phyloP scores from a whole-genome alignment of 2,888 invertebrate species.

The Morinoia aosen region DNA sequence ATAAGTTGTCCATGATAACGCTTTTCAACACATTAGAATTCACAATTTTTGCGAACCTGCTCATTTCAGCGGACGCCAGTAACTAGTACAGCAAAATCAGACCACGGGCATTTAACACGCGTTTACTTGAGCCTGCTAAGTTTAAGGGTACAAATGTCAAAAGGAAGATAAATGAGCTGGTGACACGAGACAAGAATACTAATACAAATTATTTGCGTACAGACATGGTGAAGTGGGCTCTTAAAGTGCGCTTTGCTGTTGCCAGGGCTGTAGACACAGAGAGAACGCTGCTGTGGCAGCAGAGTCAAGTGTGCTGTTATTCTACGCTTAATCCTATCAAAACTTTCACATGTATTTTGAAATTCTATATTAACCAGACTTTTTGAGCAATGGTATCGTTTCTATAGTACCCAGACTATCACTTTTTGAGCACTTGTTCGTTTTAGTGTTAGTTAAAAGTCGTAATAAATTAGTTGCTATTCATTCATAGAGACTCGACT shows the following conservation, averaged over 20 bases:
- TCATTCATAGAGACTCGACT: too few relatives aligned
- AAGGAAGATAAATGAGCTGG: background rate
- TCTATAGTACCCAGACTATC: too few relatives aligned
- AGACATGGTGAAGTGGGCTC: background rate
- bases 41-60: background rate
- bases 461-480: too few relatives aligned
- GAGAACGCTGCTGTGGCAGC: too few relatives aligned
- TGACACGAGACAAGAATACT: background rate
- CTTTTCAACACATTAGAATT: background rate
- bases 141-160: background rate
- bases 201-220: background rate
- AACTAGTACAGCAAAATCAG: background rate
- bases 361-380: too few relatives aligned
- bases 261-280: background rate
- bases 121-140: background rate
- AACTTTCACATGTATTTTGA: too few relatives aligned
- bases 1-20: too few relatives aligned
- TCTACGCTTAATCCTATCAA: too few relatives aligned
- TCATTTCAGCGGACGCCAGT: background rate
- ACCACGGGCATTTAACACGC: background rate
- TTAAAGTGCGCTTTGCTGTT: background rate
- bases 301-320: too few relatives aligned
- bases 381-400: too few relatives aligned
- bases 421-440: too few relatives aligned
- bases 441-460: too few relatives aligned